Evolutionary conservation across 2,113 vertebrate species (phyloP), one percentile per base, ranked within the genome.

Genomic region (Tupaia tana): DNA sequence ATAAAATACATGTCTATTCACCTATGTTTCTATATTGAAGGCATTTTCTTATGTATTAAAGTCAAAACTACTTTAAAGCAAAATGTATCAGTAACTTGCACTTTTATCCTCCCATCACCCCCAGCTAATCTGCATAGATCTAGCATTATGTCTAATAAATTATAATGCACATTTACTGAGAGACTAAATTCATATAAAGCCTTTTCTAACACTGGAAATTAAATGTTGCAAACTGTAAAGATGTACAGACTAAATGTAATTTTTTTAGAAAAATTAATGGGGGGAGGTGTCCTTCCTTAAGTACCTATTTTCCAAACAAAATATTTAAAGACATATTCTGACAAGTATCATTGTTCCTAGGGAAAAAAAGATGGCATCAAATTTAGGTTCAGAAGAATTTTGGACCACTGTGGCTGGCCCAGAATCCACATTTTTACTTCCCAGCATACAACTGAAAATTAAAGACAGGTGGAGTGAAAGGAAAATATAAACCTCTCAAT

Each of bases 371-470:
- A 29, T 82, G 54, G 70, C 9, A 70, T n/a, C 3, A 78, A 52
- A 63, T 70, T 92, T 70, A 71, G 92, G 18, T 92, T 91, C 13
- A 56, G 29, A 83, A 87, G 54, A 56, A 9, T 83, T 82, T 82
- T 77, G 24, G 61, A 95, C 43, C 43, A 43, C 43, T 43, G 43
- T 43, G 43, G 43, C 43, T 43, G 43, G 43, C 43, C 43, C 27
- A 43, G 7, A 29, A 61, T 24, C 11, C 7, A 29, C 34, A 70
- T 27, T 63, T 52, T 9, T 79, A 29, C 25, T 90, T 43, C 16
- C 16, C 56, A 90, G 27, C 24, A 27, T 29, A 2, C 3, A 25
- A 43, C 8, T 1, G 22, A 66, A 66, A 89, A 22, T 78, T 24
- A 56, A n/a, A 54, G 16, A 52, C 1, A 61, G 18, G 29, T 29